A percentile compares a stretch with the other conserved stretches of the same genome.
These are phyloP conservation scores for Drosophila kurseongensis DNA, from an alignment of 1,140 invertebrate genomes.

Conservation along the genomic window DNA sequence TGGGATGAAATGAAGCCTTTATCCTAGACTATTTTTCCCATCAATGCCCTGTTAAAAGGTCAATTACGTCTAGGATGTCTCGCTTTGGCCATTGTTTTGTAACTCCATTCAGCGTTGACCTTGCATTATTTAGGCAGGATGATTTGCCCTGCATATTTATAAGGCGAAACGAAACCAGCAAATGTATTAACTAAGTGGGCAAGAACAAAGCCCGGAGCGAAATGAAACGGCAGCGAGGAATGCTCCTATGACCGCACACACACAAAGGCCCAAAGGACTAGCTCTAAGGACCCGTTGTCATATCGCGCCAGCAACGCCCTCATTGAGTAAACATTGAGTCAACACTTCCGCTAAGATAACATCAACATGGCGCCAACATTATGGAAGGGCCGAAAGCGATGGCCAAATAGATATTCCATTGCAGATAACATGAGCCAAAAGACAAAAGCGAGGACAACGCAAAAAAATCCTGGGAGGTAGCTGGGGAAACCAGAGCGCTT, in stretches of 20 bases:
- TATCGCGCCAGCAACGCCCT: conserved; percentile 71
- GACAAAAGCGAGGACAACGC: conserved; percentile 26
- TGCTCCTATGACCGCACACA: conserved; percentile 28
- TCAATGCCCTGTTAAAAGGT: conserved; percentile 36
- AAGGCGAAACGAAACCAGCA: conserved; percentile 48
- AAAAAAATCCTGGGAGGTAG: neutral
- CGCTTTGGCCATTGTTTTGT: conserved; percentile 35
- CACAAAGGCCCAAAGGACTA: conserved; percentile 39
- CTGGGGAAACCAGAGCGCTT: conserved; percentile 47
- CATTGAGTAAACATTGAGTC: conserved; percentile 83
- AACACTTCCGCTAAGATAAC: conserved; percentile 79
- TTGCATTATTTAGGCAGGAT: conserved; percentile 59
- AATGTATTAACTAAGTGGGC: conserved; percentile 62
- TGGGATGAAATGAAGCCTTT: conserved; percentile 25
- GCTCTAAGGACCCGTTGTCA: conserved; percentile 41
- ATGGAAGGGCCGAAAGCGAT: conserved; percentile 69
- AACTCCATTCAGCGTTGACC: conserved; percentile 47
- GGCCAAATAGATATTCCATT: conserved; percentile 76
- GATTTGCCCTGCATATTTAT: conserved; percentile 69
- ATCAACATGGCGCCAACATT: conserved; percentile 83
- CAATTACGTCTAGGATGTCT: conserved; percentile 28
- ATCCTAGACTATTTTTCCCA: conserved; percentile 23
- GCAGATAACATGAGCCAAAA: conserved; percentile 61
- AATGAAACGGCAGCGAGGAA: conserved; percentile 62
- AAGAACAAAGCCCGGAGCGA: conserved; percentile 50